A percentile compares a stretch with the other conserved stretches of the same genome.
These are phyloP conservation scores for Diabrotica undecimpunctata DNA, from an alignment of 1,140 invertebrate genomes.

Conservation along the genomic window DNA sequence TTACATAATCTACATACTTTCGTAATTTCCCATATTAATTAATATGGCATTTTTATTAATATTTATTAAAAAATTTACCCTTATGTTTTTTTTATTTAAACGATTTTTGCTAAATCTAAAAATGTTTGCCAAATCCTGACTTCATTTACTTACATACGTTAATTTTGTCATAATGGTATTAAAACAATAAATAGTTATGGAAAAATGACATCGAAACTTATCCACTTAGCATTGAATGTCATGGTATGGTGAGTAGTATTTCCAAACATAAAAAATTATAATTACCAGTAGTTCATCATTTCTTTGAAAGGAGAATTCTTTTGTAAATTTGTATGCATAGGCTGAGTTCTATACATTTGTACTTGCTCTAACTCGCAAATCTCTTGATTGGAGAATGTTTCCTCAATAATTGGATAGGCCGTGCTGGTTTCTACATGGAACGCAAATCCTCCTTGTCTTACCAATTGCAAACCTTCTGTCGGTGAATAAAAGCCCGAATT, in stretches of 20 bases:
- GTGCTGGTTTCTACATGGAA: constrained; percentile 37
- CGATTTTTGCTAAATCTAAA: too few relatives aligned
- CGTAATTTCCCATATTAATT: too few relatives aligned
- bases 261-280: background rate
- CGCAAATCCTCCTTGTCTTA: constrained; percentile 36
- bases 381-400: constrained; percentile 32
- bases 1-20: too few relatives aligned
- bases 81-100: too few relatives aligned
- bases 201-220: too few relatives aligned
- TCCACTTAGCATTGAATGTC: too few relatives aligned
- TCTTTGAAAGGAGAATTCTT: constrained; percentile 32
- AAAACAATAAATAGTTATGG: too few relatives aligned
- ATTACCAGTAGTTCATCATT: constrained; percentile 33
- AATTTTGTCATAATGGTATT: too few relatives aligned
- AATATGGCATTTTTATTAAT: too few relatives aligned
- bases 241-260: background rate
- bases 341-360: constrained; percentile 34
- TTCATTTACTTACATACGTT: too few relatives aligned
- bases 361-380: constrained; percentile 42
- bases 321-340: constrained; percentile 34
- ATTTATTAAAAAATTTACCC: too few relatives aligned
- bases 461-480: constrained; percentile 30
- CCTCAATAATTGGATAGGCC: constrained; percentile 39
- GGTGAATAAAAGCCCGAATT: constrained; percentile 29
- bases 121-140: too few relatives aligned